These are phyloP conservation scores for Apostichopus leukothele DNA, from an alignment of 53 echinoderm and acorn worm genomes.

Conservation along the genomic window DNA sequence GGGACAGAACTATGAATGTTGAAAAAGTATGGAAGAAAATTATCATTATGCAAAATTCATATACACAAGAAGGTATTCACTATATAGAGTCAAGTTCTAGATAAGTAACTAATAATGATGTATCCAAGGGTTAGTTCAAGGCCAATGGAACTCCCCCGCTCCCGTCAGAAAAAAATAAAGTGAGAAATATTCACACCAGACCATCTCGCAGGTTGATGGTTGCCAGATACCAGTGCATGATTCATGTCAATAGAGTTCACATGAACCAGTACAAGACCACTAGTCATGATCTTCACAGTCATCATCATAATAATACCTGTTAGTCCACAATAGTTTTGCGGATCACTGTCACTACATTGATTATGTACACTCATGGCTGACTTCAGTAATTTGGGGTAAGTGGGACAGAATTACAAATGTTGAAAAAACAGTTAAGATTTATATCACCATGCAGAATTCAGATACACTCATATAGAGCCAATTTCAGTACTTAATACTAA, in stretches of 20 bases:
- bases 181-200: no score
- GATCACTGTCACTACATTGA: no score
- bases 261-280: no score
- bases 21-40: neutral
- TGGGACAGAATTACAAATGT: neutral
- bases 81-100: constrained; percentile 1
- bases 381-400: neutral
- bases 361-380: no score
- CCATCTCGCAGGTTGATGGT: no score
- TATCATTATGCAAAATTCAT: neutral
- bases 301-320: no score
- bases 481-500: no score
- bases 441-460: neutral
- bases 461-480: neutral
- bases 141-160: neutral
- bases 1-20: neutral
- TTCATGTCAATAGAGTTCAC: no score
- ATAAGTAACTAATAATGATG: neutral
- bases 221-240: no score
- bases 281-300: no score
- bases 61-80: constrained; percentile 1
- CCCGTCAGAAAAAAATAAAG: neutral
- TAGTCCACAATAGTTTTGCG: no score
- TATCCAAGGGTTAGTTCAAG: neutral
- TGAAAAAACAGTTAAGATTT: neutral